Conservation (phyloP, 2,888 invertebrate species). For the Leptopilina myrica region DNA sequence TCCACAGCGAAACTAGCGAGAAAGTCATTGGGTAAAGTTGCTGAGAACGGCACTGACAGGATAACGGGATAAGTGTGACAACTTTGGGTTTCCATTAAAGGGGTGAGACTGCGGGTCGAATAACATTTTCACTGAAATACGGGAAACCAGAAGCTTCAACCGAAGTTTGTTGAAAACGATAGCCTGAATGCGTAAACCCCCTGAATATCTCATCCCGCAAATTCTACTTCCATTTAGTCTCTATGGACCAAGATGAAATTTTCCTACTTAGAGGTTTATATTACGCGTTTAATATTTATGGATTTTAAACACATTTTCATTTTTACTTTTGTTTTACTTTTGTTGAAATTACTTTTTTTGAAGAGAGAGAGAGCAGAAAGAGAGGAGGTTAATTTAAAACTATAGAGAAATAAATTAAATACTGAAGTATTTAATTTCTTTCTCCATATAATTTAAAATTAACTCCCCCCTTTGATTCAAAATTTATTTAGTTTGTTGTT, state of each 20-base stretch:
- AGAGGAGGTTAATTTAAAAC: too few species aligned
- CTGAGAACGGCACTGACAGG: conserved; percentile 52
- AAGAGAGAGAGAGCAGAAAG: too few species aligned
- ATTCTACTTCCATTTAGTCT: conserved; percentile 31
- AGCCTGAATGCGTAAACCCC: conserved; percentile 18
- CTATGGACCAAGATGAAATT: conserved; percentile 1
- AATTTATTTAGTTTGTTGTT: too few species aligned
- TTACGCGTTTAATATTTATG: conserved; percentile 9
- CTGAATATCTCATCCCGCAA: conserved; percentile 20
- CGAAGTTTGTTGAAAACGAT: conserved; percentile 38
- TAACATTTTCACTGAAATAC: conserved; percentile 49
- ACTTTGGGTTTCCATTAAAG: conserved; percentile 64
- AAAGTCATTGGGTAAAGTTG: conserved; percentile 62
- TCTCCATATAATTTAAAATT: too few species aligned
- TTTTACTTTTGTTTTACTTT: neutral
- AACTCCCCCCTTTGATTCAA: too few species aligned
- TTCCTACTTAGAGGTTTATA: neutral
- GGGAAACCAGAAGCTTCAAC: conserved; percentile 46
- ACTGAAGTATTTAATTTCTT: too few species aligned
- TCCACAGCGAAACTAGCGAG: conserved; percentile 57
- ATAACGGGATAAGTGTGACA: conserved; percentile 59
- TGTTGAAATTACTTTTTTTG: too few species aligned
- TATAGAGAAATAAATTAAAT: too few species aligned
- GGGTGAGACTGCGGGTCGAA: conserved; percentile 45
- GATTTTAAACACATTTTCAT: neutral